These are phyloP conservation scores for Erebia aethiops DNA, from an alignment of 2,888 invertebrate species.

Conservation along the genomic window DNA sequence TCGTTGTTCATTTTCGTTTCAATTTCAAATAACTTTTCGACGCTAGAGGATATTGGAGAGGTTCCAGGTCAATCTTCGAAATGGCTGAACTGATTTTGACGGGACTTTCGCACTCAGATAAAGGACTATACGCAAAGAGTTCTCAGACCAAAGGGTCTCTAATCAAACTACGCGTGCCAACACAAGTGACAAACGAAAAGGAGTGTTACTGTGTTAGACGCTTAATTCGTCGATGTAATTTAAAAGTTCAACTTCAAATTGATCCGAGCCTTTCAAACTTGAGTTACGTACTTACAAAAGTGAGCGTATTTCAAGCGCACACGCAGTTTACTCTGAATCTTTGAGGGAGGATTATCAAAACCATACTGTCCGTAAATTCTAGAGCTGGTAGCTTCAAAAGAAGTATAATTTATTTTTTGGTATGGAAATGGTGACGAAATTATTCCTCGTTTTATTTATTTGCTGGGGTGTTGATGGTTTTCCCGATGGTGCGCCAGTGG, in stretches of 20 bases:
- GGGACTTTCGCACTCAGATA: too few relatives aligned
- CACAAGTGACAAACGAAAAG: background rate
- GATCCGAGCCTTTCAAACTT: slow-evolving; percentile 69
- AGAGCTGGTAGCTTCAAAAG: background rate
- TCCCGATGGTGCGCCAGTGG: slow-evolving; percentile 92
- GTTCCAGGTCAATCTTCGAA: too few relatives aligned
- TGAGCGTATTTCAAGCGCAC: slow-evolving; percentile 58
- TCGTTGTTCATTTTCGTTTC: too few relatives aligned
- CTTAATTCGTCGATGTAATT: background rate
- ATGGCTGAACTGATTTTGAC: too few relatives aligned
- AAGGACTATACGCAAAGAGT: too few relatives aligned
- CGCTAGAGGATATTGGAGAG: too few relatives aligned
- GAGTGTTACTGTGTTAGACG: too few relatives aligned
- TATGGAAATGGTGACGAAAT: slow-evolving; percentile 56
- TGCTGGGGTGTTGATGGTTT: slow-evolving; percentile 79
- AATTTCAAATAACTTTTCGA: too few relatives aligned
- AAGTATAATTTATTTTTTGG: background rate
- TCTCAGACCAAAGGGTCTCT: too few relatives aligned
- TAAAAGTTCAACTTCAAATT: slow-evolving; percentile 50
- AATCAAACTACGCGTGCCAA: background rate
- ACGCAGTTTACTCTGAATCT: slow-evolving; percentile 64
- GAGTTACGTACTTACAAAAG: slow-evolving; percentile 67
- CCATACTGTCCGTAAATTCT: background rate
- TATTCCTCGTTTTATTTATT: slow-evolving; percentile 56
- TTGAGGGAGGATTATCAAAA: slow-evolving; percentile 40